These are phyloP conservation scores for Nixonia krombeini DNA, from an alignment of 1,140 invertebrate genomes.

Conservation along the genomic window DNA sequence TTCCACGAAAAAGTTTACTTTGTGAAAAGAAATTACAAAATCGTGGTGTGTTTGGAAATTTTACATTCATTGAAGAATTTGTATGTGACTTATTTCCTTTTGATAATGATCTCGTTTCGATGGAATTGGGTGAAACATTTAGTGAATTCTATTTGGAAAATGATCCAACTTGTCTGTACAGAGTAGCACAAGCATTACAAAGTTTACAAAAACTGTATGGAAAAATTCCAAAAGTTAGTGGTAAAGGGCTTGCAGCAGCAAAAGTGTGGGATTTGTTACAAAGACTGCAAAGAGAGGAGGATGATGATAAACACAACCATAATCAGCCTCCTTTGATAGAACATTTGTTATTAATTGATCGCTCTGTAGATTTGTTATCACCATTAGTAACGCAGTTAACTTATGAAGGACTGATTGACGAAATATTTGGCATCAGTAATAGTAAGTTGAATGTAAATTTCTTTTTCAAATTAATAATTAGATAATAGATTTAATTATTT, in stretches of 20 bases:
- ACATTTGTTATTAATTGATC: constrained; percentile 89
- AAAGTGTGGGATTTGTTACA: constrained; percentile 91
- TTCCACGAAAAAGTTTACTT: constrained; percentile 87
- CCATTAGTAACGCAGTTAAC: constrained; percentile 95
- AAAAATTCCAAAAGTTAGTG: constrained; percentile 89
- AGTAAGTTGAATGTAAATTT: constrained; percentile 68
- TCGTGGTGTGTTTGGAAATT: constrained; percentile 83
- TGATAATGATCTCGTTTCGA: constrained; percentile 93
- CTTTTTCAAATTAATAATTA: no score
- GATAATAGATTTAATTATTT: no score
- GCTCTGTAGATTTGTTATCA: constrained; percentile 92
- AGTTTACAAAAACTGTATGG: constrained; percentile 91
- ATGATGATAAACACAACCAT: constrained; percentile 64
- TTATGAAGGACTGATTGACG: constrained; percentile 97
- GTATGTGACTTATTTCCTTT: constrained; percentile 91
- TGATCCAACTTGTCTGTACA: constrained; percentile 89
- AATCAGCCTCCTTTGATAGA: constrained; percentile 77
- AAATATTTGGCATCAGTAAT: constrained; percentile 84
- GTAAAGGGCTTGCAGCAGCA: constrained; percentile 90
- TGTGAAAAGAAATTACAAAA: constrained; percentile 89
- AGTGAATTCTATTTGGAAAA: constrained; percentile 89
- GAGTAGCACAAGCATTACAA: constrained; percentile 89
- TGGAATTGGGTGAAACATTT: constrained; percentile 87
- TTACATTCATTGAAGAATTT: constrained; percentile 87
- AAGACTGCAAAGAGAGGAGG: constrained; percentile 82